Percentiles rank a stretch among this genome's conserved stretches.
Evolutionary conservation across 35 echinoderm and acorn worm genomes (phyloP).

Genomic region (Ptychodera flava): DNA sequence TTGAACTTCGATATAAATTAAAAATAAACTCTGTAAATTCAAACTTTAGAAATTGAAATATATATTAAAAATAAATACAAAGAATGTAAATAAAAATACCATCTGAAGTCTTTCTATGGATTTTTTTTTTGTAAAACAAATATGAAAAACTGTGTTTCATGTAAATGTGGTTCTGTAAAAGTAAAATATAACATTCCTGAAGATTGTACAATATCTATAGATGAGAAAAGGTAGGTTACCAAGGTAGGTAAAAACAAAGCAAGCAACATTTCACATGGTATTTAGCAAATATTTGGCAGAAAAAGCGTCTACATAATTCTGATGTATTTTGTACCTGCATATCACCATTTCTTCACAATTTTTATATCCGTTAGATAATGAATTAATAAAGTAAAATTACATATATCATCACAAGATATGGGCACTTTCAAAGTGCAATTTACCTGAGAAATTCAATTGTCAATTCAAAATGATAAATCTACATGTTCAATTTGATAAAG

Average conservation of each 20-base stretch:
- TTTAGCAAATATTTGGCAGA: neutral
- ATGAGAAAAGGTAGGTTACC: neutral
- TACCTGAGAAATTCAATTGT: neutral
- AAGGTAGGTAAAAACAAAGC: neutral
- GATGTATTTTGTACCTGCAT: neutral
- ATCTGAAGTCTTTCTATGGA: too few species aligned
- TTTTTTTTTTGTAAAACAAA: too few species aligned
- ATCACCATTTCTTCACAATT: neutral
- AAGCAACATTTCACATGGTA: neutral
- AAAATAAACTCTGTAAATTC: too few species aligned
- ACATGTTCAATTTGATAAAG: neutral
- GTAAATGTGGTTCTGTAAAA: neutral
- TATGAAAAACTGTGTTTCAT: neutral
- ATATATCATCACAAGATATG: too few species aligned
- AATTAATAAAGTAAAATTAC: too few species aligned
- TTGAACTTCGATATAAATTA: too few species aligned
- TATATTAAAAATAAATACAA: too few species aligned
- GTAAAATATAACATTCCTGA: neutral
- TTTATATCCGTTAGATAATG: neutral
- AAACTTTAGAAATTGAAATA: too few species aligned
- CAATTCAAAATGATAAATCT: neutral
- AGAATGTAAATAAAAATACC: too few species aligned
- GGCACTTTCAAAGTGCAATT: neutral
- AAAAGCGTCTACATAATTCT: neutral
- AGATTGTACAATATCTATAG: neutral